Evolutionary conservation across 2,797 vertebrate species (phyloP), one percentile per base, ranked within the genome.

Genomic region (Lates japonicus): DNA sequence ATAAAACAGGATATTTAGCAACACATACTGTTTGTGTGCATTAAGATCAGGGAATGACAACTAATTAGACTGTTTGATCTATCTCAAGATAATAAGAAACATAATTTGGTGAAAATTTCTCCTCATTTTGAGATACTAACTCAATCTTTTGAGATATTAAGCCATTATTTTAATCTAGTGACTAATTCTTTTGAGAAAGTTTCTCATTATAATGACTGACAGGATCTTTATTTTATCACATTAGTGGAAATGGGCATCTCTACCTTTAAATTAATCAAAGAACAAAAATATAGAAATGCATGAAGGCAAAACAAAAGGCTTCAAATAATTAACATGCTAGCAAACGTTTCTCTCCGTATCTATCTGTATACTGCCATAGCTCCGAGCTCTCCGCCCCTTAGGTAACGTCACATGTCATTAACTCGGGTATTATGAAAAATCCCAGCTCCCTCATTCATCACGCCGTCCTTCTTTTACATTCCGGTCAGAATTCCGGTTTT

Each of bases 351-450:
- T 60, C 6, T 42, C 14, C n/a, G 17, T 20, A 7, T 33, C n/a
- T 51, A 1, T 63, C 4, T 58, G 82, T 74, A 61, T 57, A 51
- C 39, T 0, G 54, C 22, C 29, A 1, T 7, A 44, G 42, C 76
- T 20, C 44, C n/a, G 13, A 65, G 37, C 5, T 78, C 81, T 55
- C 86, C 88, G 83, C 90, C 89, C 84, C 29, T 19, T 20, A 10
- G 0, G 0, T 19, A 2, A 82, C 86, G 82, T 91, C 91, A 87
- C 79, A 35, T 0, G 44, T 49, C 31, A 6, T 74, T 42, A 69
- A 64, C 46, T 80, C 77, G 71, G 73, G 79, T 70, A 64, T 88
- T 76, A 83, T 55, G 48, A 69, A 61, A 82, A 82, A 81, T 61
- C 78, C 70, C 65, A 13, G 37, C 73, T 73, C 31, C 6, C 19